Conservation (phyloP, 2,797 vertebrate genomes). For the Crenuchus spilurus region DNA sequence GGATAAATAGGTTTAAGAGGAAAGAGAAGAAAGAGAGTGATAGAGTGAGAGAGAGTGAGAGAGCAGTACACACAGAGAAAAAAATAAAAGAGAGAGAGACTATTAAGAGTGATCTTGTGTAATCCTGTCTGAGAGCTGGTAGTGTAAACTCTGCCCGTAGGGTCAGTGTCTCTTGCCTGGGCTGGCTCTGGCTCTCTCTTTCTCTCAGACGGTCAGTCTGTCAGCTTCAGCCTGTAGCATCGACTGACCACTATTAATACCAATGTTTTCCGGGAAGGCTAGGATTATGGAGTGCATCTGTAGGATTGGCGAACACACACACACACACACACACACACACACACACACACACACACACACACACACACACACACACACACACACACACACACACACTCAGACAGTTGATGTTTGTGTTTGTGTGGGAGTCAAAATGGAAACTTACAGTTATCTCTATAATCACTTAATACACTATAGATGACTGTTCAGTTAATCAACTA, state of each 20-base stretch:
- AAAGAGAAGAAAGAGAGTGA: background rate
- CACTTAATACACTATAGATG: too few relatives aligned
- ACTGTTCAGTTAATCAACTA: too few relatives aligned
- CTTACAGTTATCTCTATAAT: too few relatives aligned
- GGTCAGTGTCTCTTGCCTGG: constrained; percentile 62
- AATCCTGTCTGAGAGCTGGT: constrained; percentile 71
- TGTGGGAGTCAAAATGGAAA: too few relatives aligned
- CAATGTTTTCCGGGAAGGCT: constrained; percentile 37
- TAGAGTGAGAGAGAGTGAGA: background rate
- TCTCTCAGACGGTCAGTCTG: constrained; percentile 6
- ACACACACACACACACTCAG: too few relatives aligned
- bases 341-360: too few relatives aligned
- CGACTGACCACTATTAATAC: constrained; percentile 56
- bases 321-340: constrained; percentile 2
- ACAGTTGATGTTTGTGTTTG: too few relatives aligned
- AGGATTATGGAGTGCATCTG: constrained; percentile 27
- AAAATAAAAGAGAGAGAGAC: constrained; percentile 43
- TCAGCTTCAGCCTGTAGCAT: constrained; percentile 43
- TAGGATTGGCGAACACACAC: constrained; percentile 20
- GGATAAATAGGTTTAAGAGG: accelerated
- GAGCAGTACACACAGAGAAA: too few relatives aligned
- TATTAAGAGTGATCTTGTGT: constrained; percentile 70
- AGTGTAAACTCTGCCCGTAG: constrained; percentile 63
- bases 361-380: too few relatives aligned
- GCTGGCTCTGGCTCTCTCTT: too few relatives aligned